Percentiles rank a stretch among this genome's conserved stretches.
Conservation (phyloP, 2,113 vertebrate genomes). For the Cavia aperea region DNA sequence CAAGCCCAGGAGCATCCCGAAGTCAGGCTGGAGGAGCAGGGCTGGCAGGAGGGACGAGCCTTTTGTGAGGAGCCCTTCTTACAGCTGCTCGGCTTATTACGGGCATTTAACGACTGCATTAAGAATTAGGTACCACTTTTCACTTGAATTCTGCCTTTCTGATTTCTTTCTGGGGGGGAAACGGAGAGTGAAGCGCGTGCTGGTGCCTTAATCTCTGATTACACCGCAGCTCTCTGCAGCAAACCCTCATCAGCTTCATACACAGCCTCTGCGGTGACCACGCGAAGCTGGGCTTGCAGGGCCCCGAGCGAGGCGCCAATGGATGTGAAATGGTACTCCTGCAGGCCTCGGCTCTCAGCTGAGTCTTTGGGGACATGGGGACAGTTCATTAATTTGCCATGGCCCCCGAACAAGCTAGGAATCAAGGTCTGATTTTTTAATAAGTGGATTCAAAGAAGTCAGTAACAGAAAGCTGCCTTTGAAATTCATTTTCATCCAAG, state of each 20-base stretch:
- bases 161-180: not conserved
- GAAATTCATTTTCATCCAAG: slow-evolving; percentile 53
- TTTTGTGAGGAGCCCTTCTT: not conserved
- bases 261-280: not conserved
- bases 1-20: fast-evolving
- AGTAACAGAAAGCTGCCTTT: slow-evolving; percentile 47
- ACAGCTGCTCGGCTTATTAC: fast-evolving
- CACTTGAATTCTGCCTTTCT: not conserved
- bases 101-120: not conserved
- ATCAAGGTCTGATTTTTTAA: slow-evolving; percentile 45
- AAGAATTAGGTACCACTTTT: fast-evolving
- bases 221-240: not conserved
- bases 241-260: not conserved
- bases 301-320: fast-evolving
- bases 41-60: not conserved
- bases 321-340: not conserved
- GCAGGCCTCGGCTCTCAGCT: not conserved
- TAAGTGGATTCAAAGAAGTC: slow-evolving; percentile 52
- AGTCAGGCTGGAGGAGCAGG: not conserved
- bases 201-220: not conserved
- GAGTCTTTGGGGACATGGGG: not conserved
- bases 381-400: slow-evolving; percentile 29
- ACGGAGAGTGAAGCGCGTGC: fast-evolving
- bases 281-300: not conserved
- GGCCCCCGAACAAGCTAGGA: slow-evolving; percentile 45